These are phyloP conservation scores for Phylloscopus trochiloides DNA, from an alignment of 2,113 vertebrate species.

Conservation along the genomic window DNA sequence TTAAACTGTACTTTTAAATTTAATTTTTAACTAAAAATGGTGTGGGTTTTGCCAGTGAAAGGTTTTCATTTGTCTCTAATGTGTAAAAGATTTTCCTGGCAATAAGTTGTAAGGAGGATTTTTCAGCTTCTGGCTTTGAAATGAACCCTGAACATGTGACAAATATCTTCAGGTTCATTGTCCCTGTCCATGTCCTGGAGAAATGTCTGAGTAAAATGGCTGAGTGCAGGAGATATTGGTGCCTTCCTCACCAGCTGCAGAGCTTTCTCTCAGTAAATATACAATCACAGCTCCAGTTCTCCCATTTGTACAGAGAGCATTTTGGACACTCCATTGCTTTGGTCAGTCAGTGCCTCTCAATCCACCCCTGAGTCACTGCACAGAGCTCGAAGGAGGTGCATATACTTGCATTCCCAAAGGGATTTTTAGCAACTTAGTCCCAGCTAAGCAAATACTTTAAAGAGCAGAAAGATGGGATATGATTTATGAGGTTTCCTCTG, in stretches of 20 bases:
- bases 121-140: background rate
- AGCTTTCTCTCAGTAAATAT: background rate
- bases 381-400: rapidly evolving
- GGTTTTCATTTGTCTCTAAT: background rate
- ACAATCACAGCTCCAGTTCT: background rate
- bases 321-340: background rate
- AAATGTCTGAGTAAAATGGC: background rate
- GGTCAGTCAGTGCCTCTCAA: background rate
- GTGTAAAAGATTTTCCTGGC: background rate
- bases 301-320: background rate
- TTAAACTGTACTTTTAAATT: background rate
- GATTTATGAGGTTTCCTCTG: background rate
- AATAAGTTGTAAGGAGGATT: background rate
- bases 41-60: background rate
- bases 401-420: background rate
- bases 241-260: background rate
- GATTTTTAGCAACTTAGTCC: background rate
- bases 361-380: background rate
- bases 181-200: background rate
- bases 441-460: background rate
- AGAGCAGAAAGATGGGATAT: background rate
- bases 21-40: background rate
- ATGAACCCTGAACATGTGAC: background rate
- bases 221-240: background rate
- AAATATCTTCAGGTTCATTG: background rate